These are phyloP conservation scores for Ectemnius cavifrons DNA, from an alignment of 2,888 invertebrate species.

Conservation along the genomic window DNA sequence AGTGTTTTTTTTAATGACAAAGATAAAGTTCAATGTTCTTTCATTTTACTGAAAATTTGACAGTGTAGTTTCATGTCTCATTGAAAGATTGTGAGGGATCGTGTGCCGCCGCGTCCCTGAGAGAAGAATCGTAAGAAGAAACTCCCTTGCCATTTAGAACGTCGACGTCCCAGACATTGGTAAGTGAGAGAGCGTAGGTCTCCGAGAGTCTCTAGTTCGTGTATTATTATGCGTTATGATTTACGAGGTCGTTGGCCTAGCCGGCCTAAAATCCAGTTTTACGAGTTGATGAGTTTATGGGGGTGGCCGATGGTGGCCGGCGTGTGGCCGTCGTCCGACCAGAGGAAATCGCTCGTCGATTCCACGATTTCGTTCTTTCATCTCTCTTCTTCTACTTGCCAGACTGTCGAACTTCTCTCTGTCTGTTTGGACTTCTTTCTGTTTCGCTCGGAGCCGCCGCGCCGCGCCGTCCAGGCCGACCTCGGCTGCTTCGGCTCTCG, in stretches of 20 bases:
- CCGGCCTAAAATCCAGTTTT: slow-evolving; percentile 63
- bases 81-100: no score
- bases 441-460: slow-evolving; percentile 4
- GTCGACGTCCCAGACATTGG: no score
- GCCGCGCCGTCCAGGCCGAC: slow-evolving; percentile 10
- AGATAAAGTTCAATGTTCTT: no score
- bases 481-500: slow-evolving; percentile 8
- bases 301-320: slow-evolving; percentile 72
- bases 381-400: background rate
- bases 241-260: slow-evolving; percentile 51
- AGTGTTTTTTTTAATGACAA: no score
- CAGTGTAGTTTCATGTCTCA: no score
- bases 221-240: slow-evolving; percentile 52
- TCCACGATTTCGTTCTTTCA: slow-evolving; percentile 35
- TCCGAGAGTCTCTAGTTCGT: background rate
- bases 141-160: background rate
- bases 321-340: slow-evolving; percentile 73
- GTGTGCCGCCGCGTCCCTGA: background rate
- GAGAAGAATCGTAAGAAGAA: background rate
- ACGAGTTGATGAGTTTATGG: slow-evolving; percentile 72
- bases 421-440: background rate
- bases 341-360: slow-evolving; percentile 65
- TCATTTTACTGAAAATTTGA: no score
- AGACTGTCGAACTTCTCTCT: no score
- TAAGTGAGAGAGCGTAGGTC: no score